Evolutionary conservation across 2,797 vertebrate species (phyloP).

Genomic region (Rhinichthys osculus): DNA sequence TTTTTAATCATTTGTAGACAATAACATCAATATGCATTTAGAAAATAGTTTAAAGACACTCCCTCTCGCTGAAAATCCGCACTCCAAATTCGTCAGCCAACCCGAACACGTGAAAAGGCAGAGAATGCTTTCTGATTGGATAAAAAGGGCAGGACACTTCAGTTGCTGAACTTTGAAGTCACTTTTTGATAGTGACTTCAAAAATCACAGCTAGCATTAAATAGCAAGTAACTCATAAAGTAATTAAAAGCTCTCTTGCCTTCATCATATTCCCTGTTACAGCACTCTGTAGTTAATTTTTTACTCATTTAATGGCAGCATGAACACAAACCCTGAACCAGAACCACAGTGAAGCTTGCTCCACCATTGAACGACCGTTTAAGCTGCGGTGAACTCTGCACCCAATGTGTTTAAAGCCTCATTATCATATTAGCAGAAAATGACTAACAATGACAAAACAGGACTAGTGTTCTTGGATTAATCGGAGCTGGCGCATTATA

Average conservation of each 20-base stretch:
- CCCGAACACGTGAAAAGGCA: not conserved
- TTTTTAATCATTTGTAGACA: not conserved
- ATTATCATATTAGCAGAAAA: constrained; percentile 48
- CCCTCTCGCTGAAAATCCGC: not conserved
- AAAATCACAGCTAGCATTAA: not conserved
- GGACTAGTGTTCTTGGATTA: constrained; percentile 46
- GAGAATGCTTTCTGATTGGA: not conserved
- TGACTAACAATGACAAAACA: constrained; percentile 44
- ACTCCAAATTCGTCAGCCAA: not conserved
- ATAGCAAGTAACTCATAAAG: not conserved
- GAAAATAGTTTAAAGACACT: not conserved
- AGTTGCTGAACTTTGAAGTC: not conserved
- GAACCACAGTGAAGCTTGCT: constrained; percentile 29
- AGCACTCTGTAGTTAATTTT: not conserved
- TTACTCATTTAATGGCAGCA: constrained; percentile 21
- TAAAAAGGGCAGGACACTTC: not conserved
- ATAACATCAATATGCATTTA: not conserved
- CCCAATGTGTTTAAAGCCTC: constrained; percentile 52
- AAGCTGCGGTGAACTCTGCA: constrained; percentile 49
- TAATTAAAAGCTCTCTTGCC: not conserved
- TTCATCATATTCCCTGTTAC: not conserved
- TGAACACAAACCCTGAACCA: constrained; percentile 36
- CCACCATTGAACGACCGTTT: constrained; percentile 39
- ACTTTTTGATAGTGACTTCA: too few relatives aligned
- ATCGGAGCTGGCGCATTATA: constrained; percentile 22